Evolutionary conservation across 1,140 invertebrate genomes (phyloP).

Genomic region (Onthophagus taurus): DNA sequence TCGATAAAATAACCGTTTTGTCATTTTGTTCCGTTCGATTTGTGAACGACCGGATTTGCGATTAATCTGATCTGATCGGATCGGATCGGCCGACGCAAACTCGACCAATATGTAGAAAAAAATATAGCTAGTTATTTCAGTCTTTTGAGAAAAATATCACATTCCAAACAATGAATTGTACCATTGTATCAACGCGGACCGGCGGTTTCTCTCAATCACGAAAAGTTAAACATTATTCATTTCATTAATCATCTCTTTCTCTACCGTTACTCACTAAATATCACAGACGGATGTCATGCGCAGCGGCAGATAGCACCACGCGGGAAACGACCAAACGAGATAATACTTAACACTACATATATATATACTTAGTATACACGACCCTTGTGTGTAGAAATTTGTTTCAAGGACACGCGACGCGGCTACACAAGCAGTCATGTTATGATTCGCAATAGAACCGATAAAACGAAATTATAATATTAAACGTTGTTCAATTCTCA

Average conservation of each 20-base stretch:
- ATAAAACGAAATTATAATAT: slow-evolving; percentile 13
- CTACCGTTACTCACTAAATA: slow-evolving; percentile 35
- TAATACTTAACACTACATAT: slow-evolving; percentile 37
- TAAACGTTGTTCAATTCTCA: neutral
- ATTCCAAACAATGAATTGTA: slow-evolving; percentile 28
- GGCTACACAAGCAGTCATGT: slow-evolving; percentile 33
- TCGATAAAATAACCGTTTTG: slow-evolving; percentile 7
- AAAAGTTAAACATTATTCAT: slow-evolving; percentile 36
- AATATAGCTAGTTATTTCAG: slow-evolving; percentile 37
- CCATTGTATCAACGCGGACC: slow-evolving; percentile 20
- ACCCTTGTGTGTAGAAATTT: slow-evolving; percentile 11
- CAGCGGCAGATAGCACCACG: slow-evolving; percentile 30
- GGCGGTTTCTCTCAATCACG: slow-evolving; percentile 28
- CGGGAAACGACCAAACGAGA: slow-evolving; percentile 36
- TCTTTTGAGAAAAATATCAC: slow-evolving; percentile 38
- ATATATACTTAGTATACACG: slow-evolving; percentile 29
- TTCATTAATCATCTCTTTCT: slow-evolving; percentile 26
- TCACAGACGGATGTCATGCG: slow-evolving; percentile 36
- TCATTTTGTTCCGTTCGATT: no score
- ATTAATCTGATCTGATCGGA: no score
- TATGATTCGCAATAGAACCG: slow-evolving; percentile 26
- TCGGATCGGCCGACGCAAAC: no score
- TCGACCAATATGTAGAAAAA: slow-evolving; percentile 24
- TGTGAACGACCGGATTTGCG: no score
- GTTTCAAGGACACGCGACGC: slow-evolving; percentile 12